Percentiles rank a stretch among this genome's conserved stretches.
phyloP scores from a whole-genome alignment of 2,797 vertebrate species.

The Harpia harpyja region DNA sequence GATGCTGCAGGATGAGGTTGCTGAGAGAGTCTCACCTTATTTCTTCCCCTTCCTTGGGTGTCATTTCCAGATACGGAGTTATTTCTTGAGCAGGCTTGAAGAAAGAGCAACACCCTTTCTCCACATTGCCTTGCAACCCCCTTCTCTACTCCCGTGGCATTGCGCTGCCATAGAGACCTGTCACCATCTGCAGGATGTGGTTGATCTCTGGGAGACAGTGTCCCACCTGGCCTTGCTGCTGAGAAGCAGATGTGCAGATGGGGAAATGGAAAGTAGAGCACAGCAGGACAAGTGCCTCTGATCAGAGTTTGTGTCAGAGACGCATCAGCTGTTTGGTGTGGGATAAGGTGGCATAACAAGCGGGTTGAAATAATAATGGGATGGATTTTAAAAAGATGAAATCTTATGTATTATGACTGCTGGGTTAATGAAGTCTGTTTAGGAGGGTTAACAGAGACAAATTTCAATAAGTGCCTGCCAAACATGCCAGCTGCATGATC shows the following conservation, averaged over 20 bases:
- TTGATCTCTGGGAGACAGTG: background rate
- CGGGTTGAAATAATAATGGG: background rate
- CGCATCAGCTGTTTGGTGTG: background rate
- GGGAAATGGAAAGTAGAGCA: background rate
- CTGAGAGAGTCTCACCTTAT: background rate
- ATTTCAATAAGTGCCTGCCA: background rate
- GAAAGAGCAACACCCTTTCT: background rate
- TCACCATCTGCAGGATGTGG: too few relatives aligned
- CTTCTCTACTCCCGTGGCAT: background rate
- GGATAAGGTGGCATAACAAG: background rate
- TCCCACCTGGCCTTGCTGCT: rapidly evolving
- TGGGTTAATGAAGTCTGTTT: background rate
- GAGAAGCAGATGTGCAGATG: background rate
- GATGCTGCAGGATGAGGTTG: background rate
- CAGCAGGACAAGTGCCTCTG: background rate
- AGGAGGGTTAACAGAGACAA: background rate
- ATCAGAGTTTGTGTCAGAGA: background rate
- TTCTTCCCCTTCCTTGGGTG: background rate
- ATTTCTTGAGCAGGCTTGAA: background rate
- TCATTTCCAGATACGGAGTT: background rate
- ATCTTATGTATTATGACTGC: background rate
- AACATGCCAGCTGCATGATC: background rate
- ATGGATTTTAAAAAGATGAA: background rate
- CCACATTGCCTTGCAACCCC: background rate
- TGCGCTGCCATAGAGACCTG: rapidly evolving